Conservation (phyloP, 2,113 vertebrate genomes). For the Cyanoderma ruficeps region DNA sequence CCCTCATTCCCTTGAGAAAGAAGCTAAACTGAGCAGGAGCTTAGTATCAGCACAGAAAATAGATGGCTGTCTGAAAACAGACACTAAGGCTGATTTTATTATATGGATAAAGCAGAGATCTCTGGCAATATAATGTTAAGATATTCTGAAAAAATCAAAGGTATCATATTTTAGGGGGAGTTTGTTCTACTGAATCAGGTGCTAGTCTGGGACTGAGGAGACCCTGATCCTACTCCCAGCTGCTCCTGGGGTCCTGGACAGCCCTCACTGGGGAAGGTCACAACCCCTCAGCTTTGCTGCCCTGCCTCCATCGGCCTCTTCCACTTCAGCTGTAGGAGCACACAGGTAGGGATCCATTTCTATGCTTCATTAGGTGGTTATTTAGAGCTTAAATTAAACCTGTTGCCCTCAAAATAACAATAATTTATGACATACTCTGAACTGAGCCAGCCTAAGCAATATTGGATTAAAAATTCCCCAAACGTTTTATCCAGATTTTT, state of each 20-base stretch:
- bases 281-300: background rate
- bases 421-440: background rate
- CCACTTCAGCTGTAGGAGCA: background rate
- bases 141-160: background rate
- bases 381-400: background rate
- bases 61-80: background rate
- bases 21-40: background rate
- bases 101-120: background rate
- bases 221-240: background rate
- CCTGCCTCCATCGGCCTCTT: background rate
- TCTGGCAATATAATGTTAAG: background rate
- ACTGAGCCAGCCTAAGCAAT: background rate
- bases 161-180: background rate
- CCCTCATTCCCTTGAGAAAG: background rate
- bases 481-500: background rate
- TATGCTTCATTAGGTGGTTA: background rate
- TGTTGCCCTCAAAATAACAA: background rate
- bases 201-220: background rate
- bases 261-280: background rate
- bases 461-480: background rate
- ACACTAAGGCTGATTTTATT: background rate
- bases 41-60: background rate
- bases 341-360: background rate
- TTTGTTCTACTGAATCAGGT: background rate
- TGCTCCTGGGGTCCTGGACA: background rate